phyloP scores from a whole-genome alignment of 30 jellyfish, hydroid and myxozoan genomes.

The Haliclystus octoradiatus region DNA sequence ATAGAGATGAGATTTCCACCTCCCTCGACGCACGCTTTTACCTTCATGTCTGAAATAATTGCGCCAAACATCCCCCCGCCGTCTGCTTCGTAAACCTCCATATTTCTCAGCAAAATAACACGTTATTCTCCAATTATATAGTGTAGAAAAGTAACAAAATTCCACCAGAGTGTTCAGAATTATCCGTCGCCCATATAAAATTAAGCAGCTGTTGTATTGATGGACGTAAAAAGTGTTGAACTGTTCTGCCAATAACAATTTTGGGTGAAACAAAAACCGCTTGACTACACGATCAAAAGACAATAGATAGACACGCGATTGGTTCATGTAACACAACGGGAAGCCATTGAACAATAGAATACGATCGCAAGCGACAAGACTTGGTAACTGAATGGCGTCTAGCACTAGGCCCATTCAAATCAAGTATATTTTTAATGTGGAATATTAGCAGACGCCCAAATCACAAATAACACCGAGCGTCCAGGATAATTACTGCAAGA shows the following conservation, averaged over 20 bases:
- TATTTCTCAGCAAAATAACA: not conserved
- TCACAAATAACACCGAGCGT: too few species aligned
- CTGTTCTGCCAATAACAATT: too few species aligned
- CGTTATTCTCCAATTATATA: not conserved
- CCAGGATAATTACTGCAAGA: too few species aligned
- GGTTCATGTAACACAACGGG: not conserved
- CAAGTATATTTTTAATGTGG: too few species aligned
- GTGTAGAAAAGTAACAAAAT: not conserved
- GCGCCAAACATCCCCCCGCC: slow-evolving; percentile 61
- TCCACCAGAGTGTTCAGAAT: not conserved
- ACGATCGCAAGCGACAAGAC: too few species aligned
- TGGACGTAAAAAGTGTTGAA: too few species aligned
- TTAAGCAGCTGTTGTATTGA: too few species aligned
- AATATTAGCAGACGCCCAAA: too few species aligned
- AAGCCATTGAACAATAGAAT: not conserved
- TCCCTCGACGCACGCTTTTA: not conserved
- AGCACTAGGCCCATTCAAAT: too few species aligned
- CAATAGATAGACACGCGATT: not conserved
- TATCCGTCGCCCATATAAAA: too few species aligned
- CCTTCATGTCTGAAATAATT: slow-evolving; percentile 92
- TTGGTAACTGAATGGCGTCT: too few species aligned
- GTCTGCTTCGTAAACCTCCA: slow-evolving; percentile 45
- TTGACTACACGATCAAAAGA: not conserved
- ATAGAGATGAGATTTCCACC: not conserved
- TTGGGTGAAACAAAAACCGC: not conserved